Evolutionary conservation across 1,140 invertebrate genomes (phyloP), one percentile per base, ranked within the genome.

Genomic region (Meloidogyne floridensis): DNA sequence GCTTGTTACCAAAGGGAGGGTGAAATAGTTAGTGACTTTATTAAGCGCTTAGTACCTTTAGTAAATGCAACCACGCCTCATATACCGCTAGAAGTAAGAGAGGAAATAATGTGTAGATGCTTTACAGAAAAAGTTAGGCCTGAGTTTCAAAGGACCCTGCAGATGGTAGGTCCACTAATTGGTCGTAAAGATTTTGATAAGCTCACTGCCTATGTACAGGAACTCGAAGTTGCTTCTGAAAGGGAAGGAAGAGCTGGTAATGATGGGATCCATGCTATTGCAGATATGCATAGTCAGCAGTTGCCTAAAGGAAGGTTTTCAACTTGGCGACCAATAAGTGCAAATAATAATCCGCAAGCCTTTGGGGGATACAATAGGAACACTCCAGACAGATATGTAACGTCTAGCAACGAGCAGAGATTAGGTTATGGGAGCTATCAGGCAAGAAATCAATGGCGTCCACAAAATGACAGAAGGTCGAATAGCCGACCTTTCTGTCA

Each of bases 101-200:
- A 47, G 7, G 47, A 47, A 47, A 47, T 47, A 5, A 4, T 47
- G 3, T 47, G 47, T 7, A 4, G 47, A 47, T 47, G 47, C 47
- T 47, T 47, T 7, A 42, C 15, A 7, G 20, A 15, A 72, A 74
- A 47, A 82, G 84, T 53, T 85, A 83, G n/a, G 81, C 72, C 20
- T 83, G 74, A 75, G 47, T 51, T 4, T 42, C 8, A 47, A 75
- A 4, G 47, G 3, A 5, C 47, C 3, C 42, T 11, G 4, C 72
- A 51, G 11, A 15, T 18, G 72, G n/a, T 73, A n/a, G 72, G n/a
- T 9, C 75, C 13, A 8, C 8, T 54, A 54, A 9, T 54, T 10
- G 53, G 53, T 2, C 7, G 53, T 7, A 54, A 54, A 54, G 53
- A 54, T 9, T 54, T 54, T 54, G 53, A 54, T 9, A 54, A 54